A percentile compares a stretch with the other conserved stretches of the same genome.
These are phyloP conservation scores for Nasonia giraulti DNA, from an alignment of 1,140 invertebrate species.

Conservation along the genomic window DNA sequence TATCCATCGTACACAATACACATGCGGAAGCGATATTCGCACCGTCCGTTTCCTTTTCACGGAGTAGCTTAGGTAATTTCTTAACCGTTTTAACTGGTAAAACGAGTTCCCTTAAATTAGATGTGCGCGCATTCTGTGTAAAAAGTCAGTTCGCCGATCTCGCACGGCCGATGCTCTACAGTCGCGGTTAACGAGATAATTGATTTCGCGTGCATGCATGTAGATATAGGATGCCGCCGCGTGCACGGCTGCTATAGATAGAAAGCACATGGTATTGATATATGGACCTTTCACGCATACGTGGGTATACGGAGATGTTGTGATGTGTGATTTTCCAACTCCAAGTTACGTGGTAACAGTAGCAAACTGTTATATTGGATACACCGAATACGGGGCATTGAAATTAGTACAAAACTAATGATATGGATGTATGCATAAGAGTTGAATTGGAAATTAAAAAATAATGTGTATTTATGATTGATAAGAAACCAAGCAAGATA, in stretches of 20 bases:
- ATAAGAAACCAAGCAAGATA: too few species aligned
- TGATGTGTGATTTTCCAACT: background rate
- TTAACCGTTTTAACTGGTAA: background rate
- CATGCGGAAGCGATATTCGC: background rate
- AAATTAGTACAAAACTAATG: background rate
- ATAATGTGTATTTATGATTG: too few species aligned
- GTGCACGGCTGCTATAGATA: background rate
- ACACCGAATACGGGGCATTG: background rate
- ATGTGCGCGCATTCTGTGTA: background rate
- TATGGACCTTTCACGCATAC: constrained; percentile 46
- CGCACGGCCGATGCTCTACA: background rate
- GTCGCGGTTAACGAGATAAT: constrained; percentile 21
- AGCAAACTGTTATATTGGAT: background rate
- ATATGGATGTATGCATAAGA: background rate
- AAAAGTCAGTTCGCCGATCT: background rate
- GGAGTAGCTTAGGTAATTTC: background rate
- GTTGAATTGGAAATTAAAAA: too few species aligned
- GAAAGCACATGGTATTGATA: constrained; percentile 29
- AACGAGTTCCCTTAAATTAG: background rate
- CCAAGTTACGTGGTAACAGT: background rate
- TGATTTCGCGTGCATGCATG: constrained; percentile 11
- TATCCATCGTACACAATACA: too few species aligned
- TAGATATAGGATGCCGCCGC: too few species aligned
- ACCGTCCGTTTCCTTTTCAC: background rate
- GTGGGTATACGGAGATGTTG: background rate